These are phyloP conservation scores for Daboia siamensis DNA, from an alignment of 2,113 vertebrate genomes.

Conservation along the genomic window DNA sequence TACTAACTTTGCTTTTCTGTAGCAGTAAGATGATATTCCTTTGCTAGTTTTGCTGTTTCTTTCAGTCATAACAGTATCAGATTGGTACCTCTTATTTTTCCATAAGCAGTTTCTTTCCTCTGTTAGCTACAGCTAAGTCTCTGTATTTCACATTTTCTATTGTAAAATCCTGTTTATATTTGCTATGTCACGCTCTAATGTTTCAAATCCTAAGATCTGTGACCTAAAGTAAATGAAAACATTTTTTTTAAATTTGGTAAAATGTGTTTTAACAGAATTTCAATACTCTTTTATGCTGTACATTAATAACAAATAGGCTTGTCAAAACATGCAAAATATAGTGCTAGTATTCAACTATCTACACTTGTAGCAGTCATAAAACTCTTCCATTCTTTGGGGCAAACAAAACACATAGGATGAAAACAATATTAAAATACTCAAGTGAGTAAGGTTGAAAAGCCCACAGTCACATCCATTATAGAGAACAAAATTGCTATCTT, in stretches of 20 bases:
- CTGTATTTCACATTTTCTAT: neutral
- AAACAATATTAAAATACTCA: neutral
- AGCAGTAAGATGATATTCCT: neutral
- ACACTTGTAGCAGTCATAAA: neutral
- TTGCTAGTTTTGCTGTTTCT: neutral
- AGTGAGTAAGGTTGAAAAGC: neutral
- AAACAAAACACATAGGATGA: neutral
- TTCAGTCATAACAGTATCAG: neutral
- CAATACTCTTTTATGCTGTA: neutral
- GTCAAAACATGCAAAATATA: neutral
- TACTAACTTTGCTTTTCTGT: neutral
- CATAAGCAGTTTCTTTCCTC: neutral
- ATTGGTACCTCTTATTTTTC: neutral
- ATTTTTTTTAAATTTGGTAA: neutral
- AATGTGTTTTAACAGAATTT: neutral
- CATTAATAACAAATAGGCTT: neutral
- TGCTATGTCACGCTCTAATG: neutral
- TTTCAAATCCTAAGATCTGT: neutral
- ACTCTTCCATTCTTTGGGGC: neutral
- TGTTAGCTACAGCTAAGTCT: neutral
- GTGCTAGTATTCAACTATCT: neutral
- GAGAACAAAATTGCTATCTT: neutral
- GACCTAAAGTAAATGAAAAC: neutral
- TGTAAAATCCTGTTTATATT: neutral
- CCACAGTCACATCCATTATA: neutral